phyloP scores from a whole-genome alignment of 2,888 invertebrate species.

The Mythimna pallens region DNA sequence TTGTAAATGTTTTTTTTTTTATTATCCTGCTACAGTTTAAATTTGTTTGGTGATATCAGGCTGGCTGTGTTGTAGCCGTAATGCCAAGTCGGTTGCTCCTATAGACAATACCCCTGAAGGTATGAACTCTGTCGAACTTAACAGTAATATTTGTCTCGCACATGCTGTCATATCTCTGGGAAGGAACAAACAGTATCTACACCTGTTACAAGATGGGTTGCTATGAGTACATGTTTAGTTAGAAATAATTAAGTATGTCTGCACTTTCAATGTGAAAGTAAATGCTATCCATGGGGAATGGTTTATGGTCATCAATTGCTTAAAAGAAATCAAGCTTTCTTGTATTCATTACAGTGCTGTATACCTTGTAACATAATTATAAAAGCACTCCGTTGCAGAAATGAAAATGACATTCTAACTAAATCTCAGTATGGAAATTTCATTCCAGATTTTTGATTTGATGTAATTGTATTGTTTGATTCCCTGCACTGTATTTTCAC shows the following conservation, averaged over 20 bases:
- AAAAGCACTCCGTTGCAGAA: conserved; percentile 32
- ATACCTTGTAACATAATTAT: conserved; percentile 8
- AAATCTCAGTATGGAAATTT: neutral
- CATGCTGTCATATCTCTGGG: conserved; percentile 69
- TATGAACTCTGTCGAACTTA: conserved; percentile 65
- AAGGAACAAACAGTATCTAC: conserved; percentile 30
- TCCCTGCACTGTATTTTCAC: neutral
- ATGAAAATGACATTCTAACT: conserved; percentile 8
- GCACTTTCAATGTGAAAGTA: conserved; percentile 47
- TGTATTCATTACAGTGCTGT: conserved; percentile 25
- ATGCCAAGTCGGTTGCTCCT: conserved; percentile 78
- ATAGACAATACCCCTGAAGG: conserved; percentile 77
- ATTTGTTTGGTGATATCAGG: conserved; percentile 76
- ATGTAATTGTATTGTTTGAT: neutral
- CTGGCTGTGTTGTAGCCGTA: conserved; percentile 87
- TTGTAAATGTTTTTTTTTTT: conserved; percentile 2
- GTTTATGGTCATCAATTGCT: conserved; percentile 46
- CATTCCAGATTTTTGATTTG: neutral
- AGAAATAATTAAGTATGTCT: conserved; percentile 27
- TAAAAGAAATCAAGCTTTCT: conserved; percentile 35
- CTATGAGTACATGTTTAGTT: conserved; percentile 43
- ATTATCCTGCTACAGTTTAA: conserved; percentile 34
- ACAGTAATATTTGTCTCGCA: conserved; percentile 56
- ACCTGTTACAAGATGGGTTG: conserved; percentile 53
- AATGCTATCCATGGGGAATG: conserved; percentile 34